Percentiles rank a stretch among this genome's conserved stretches.
Evolutionary conservation across 1,140 invertebrate species (phyloP).

Genomic region (Conus betulinus): DNA sequence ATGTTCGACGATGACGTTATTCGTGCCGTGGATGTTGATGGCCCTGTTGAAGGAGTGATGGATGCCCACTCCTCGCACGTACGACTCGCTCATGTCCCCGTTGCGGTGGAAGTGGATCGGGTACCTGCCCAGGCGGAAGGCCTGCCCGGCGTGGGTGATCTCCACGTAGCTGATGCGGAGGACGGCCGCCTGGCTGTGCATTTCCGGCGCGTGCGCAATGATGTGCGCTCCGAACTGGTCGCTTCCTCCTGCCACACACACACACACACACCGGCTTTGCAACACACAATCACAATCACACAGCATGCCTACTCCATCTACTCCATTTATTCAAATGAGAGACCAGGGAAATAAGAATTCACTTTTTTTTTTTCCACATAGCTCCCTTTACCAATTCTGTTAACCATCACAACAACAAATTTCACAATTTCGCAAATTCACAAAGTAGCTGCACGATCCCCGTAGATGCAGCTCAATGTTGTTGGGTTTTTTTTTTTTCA

Average conservation of each 20-base stretch:
- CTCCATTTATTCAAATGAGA: too few species aligned
- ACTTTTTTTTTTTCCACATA: too few species aligned
- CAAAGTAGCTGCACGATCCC: too few species aligned
- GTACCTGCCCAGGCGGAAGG: slow-evolving; percentile 73
- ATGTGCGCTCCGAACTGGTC: slow-evolving; percentile 72
- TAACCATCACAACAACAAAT: too few species aligned
- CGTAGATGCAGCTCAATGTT: too few species aligned
- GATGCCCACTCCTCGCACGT: slow-evolving; percentile 68
- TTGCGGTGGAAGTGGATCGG: slow-evolving; percentile 73
- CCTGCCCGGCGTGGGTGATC: slow-evolving; percentile 68
- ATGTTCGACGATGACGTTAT: slow-evolving; percentile 61
- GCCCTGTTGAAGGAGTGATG: slow-evolving; percentile 73
- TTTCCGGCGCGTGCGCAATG: slow-evolving; percentile 60
- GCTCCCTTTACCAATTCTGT: too few species aligned
- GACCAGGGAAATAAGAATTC: too few species aligned
- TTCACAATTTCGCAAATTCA: too few species aligned
- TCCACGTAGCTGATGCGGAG: slow-evolving; percentile 60
- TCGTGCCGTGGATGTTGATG: slow-evolving; percentile 71
- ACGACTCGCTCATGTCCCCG: slow-evolving; percentile 68
- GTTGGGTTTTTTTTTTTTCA: too few species aligned
- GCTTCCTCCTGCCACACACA: slow-evolving; percentile 65
- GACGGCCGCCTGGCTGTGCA: slow-evolving; percentile 50
- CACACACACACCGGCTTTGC: too few species aligned
- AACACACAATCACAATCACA: too few species aligned
- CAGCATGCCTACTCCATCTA: too few species aligned